Percentiles rank a stretch among this genome's conserved stretches.
These are phyloP conservation scores for Nematopogon swammerdamellus DNA, from an alignment of 2,888 invertebrate genomes.

Conservation along the genomic window DNA sequence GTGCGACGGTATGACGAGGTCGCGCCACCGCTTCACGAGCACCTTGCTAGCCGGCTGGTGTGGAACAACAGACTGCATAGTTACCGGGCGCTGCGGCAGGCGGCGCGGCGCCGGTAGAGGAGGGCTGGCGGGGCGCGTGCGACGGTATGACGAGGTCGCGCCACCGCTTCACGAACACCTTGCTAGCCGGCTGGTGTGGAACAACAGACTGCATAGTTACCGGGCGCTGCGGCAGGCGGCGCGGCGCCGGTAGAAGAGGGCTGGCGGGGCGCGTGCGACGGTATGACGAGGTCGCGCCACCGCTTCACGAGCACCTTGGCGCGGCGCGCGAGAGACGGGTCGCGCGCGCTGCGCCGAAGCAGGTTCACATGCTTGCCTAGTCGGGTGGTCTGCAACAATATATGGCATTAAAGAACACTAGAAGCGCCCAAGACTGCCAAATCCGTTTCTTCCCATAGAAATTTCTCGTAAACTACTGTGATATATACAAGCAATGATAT, in stretches of 20 bases:
- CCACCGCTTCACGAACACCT: conserved; percentile 80
- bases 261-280: conserved; percentile 36
- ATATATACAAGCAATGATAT: no score
- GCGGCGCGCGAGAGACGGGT: conserved; percentile 81
- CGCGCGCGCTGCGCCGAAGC: conserved; percentile 79
- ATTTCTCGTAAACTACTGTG: no score
- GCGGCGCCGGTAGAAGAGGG: conserved; percentile 38
- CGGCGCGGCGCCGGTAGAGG: no score
- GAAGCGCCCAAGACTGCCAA: no score
- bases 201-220: no score
- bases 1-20: conserved; percentile 68
- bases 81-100: conserved; percentile 82
- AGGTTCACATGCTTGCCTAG: conserved; percentile 92
- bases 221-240: conserved; percentile 79
- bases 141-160: conserved; percentile 68
- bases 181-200: no score
- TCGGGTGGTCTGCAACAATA: conserved; percentile 76
- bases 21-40: conserved; percentile 78
- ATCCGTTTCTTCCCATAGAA: no score
- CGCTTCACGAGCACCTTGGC: conserved; percentile 89
- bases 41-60: no score
- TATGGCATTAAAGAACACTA: no score
- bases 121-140: no score
- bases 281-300: conserved; percentile 87
- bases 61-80: no score